Conservation (phyloP, 2,113 vertebrate genomes). For the Haemorhous mexicanus region DNA sequence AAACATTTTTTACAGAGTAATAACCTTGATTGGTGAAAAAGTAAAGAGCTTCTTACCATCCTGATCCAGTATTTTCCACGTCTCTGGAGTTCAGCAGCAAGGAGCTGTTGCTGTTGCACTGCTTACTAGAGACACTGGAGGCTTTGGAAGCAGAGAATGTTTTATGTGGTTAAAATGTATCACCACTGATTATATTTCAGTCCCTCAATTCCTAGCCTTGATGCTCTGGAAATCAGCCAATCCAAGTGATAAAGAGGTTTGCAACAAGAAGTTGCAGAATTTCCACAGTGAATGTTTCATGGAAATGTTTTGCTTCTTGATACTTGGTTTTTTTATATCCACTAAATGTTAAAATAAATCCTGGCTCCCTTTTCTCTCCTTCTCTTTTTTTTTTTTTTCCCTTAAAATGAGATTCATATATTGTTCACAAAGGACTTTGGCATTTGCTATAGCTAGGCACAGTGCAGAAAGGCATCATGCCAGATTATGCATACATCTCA, state of each 20-base stretch:
- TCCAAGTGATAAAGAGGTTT: constrained; percentile 41
- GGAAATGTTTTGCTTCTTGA: constrained; percentile 38
- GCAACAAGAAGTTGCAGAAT: constrained; percentile 51
- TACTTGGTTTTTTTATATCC: constrained; percentile 13
- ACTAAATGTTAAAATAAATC: constrained; percentile 47
- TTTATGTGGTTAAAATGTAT: constrained; percentile 70
- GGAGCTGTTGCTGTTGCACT: constrained; percentile 62
- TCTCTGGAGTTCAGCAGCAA: constrained; percentile 52
- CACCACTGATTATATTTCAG: constrained; percentile 71
- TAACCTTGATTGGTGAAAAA: constrained; percentile 25
- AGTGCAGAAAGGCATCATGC: constrained; percentile 41
- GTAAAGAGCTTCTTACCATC: constrained; percentile 74
- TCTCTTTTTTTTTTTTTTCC: neutral
- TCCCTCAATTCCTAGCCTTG: constrained; percentile 67
- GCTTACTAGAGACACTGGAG: constrained; percentile 62
- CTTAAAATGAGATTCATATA: constrained; percentile 18
- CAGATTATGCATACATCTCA: neutral
- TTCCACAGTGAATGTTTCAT: constrained; percentile 29
- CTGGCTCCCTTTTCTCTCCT: constrained; percentile 2
- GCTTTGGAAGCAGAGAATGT: constrained; percentile 63
- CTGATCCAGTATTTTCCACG: constrained; percentile 25
- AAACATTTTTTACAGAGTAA: neutral
- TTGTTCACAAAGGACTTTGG: constrained; percentile 33
- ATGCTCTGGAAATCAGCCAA: constrained; percentile 75
- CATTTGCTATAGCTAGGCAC: constrained; percentile 45